Percentiles rank a stretch among this genome's conserved stretches.
Conservation (phyloP, 2,113 vertebrate genomes). For the Rattus rattus region DNA sequence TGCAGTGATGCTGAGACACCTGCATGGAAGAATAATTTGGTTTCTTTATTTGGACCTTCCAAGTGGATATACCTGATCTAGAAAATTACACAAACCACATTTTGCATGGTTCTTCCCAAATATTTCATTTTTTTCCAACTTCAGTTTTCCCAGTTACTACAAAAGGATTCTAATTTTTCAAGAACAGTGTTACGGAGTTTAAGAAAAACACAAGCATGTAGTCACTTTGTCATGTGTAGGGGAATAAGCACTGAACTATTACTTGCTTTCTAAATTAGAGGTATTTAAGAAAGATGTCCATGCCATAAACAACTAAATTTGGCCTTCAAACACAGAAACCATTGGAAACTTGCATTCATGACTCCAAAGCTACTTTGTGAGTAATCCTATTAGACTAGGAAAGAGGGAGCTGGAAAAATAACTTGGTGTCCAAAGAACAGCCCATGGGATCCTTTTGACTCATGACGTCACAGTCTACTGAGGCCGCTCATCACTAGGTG, state of each 20-base stretch:
- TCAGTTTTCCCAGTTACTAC: conserved; percentile 21
- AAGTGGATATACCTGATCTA: not conserved
- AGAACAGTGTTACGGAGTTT: not conserved
- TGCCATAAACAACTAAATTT: not conserved
- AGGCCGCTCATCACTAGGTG: not conserved
- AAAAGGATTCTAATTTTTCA: not conserved
- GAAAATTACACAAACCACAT: not conserved
- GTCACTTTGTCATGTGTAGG: not conserved
- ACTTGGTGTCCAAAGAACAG: not conserved
- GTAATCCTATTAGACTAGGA: not conserved
- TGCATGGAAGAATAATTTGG: not conserved
- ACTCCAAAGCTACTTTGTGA: not conserved
- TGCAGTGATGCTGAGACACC: not conserved
- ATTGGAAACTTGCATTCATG: not conserved
- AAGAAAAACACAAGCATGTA: not conserved
- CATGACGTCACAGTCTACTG: not conserved
- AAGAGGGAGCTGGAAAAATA: not conserved
- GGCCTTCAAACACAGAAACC: not conserved
- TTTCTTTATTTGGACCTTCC: not conserved
- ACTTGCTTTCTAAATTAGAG: not conserved
- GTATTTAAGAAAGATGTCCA: not conserved
- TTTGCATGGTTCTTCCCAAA: not conserved
- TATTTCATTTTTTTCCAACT: not conserved
- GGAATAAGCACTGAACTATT: not conserved
- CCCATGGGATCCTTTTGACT: not conserved